Percentiles rank a stretch among this genome's conserved stretches.
Evolutionary conservation across 2,113 vertebrate species (phyloP).

Genomic region (Odocoileus hemionus): DNA sequence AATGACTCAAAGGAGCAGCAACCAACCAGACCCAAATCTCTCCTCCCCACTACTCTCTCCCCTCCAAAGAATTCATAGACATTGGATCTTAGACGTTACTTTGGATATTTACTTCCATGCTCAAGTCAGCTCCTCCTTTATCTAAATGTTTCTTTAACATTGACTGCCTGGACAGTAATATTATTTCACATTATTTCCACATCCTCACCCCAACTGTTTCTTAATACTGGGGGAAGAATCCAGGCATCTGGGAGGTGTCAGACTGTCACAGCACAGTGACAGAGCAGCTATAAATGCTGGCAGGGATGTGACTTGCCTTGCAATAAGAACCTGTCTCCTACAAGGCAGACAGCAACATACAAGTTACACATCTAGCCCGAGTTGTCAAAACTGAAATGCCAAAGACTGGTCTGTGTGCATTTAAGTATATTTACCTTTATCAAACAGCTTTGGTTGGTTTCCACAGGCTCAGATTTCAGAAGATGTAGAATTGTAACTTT

Average conservation of each 20-base stretch:
- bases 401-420: not conserved
- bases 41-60: not conserved
- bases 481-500: not conserved
- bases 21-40: not conserved
- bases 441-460: not conserved
- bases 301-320: conserved; percentile 16
- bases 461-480: not conserved
- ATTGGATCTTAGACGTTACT: not conserved
- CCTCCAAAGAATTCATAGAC: not conserved
- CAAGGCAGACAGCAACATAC: not conserved
- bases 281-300: conserved; percentile 3
- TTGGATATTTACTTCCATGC: not conserved
- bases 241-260: not conserved
- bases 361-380: not conserved
- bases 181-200: not conserved
- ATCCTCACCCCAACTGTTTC: not conserved
- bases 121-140: not conserved
- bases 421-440: not conserved
- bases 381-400: not conserved
- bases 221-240: not conserved
- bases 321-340: conserved; percentile 24
- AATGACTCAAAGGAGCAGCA: not conserved
- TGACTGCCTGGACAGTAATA: not conserved
- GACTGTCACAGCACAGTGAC: not conserved
- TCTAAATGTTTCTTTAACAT: not conserved